These are phyloP conservation scores for Poeciliopsis gracilis DNA, from an alignment of 2,797 vertebrate species.

Conservation along the genomic window DNA sequence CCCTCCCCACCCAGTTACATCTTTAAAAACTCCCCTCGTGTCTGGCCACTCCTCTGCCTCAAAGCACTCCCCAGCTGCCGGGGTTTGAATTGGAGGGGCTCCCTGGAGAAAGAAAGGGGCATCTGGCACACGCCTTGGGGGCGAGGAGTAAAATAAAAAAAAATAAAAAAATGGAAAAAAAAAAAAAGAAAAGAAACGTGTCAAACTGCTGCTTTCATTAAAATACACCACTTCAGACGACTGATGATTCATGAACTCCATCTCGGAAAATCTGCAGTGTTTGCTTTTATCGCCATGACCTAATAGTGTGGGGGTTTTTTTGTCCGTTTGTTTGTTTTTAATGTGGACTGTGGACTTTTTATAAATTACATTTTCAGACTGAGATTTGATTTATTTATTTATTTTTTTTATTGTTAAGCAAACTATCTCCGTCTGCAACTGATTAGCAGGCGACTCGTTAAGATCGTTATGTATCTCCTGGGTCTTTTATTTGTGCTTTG, in stretches of 20 bases:
- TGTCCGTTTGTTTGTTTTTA: slow-evolving; percentile 4
- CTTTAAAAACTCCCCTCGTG: slow-evolving; percentile 63
- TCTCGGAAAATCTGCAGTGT: slow-evolving; percentile 10
- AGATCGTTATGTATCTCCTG: background rate
- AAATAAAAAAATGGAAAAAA: slow-evolving; percentile 24
- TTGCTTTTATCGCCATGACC: slow-evolving; percentile 5
- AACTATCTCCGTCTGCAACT: slow-evolving; percentile 32
- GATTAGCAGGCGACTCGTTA: slow-evolving; percentile 44
- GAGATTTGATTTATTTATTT: background rate
- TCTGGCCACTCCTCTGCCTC: slow-evolving; percentile 57
- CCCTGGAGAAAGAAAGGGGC: slow-evolving; percentile 75
- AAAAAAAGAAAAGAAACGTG: slow-evolving; percentile 22
- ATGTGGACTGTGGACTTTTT: slow-evolving; percentile 18
- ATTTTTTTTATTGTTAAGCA: slow-evolving; percentile 36
- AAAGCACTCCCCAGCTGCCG: slow-evolving; percentile 81
- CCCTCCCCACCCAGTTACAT: slow-evolving; percentile 49
- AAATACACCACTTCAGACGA: slow-evolving; percentile 60
- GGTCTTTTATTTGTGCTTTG: background rate
- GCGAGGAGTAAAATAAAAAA: slow-evolving; percentile 40
- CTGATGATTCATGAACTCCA: slow-evolving; percentile 38
- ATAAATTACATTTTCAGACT: background rate
- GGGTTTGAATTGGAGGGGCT: slow-evolving; percentile 76
- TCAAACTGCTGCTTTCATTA: slow-evolving; percentile 61
- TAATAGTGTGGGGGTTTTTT: slow-evolving; percentile 7
- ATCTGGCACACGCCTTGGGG: slow-evolving; percentile 78